These are phyloP conservation scores for Schizaphis graminum DNA, from an alignment of 2,888 invertebrate species.

Conservation along the genomic window DNA sequence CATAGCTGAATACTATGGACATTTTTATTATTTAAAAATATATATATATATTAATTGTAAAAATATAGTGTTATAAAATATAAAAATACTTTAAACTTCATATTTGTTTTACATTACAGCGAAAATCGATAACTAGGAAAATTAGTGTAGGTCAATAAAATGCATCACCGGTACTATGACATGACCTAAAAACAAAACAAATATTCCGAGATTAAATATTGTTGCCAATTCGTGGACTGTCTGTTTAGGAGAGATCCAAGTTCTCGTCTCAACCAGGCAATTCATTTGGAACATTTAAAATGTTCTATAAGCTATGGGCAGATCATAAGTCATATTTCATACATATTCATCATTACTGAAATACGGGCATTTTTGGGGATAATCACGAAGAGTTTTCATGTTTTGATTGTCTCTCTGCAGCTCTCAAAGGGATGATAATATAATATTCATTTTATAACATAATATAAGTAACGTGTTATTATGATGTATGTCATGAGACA, in stretches of 20 bases:
- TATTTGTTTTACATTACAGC: not conserved
- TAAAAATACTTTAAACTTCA: not conserved
- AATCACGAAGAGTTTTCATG: not conserved
- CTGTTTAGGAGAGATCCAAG: not conserved
- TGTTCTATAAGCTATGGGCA: too few species aligned
- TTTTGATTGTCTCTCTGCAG: not conserved
- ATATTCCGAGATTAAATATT: not conserved
- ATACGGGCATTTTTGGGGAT: not conserved
- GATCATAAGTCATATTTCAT: not conserved
- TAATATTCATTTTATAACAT: not conserved
- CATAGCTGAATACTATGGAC: too few species aligned
- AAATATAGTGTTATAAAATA: not conserved
- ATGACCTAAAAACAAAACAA: not conserved
- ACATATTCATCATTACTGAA: not conserved
- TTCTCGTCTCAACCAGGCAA: not conserved
- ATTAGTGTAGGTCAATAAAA: not conserved
- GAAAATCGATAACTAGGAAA: not conserved
- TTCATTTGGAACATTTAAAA: not conserved
- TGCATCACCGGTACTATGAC: not conserved
- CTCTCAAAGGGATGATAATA: not conserved
- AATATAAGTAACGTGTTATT: too few species aligned
- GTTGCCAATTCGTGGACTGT: not conserved
- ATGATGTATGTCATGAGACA: not conserved
- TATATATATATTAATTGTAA: not conserved
- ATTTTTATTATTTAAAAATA: not conserved